phyloP scores from a whole-genome alignment of 2,797 vertebrate species.

The Psittacula derbiana region DNA sequence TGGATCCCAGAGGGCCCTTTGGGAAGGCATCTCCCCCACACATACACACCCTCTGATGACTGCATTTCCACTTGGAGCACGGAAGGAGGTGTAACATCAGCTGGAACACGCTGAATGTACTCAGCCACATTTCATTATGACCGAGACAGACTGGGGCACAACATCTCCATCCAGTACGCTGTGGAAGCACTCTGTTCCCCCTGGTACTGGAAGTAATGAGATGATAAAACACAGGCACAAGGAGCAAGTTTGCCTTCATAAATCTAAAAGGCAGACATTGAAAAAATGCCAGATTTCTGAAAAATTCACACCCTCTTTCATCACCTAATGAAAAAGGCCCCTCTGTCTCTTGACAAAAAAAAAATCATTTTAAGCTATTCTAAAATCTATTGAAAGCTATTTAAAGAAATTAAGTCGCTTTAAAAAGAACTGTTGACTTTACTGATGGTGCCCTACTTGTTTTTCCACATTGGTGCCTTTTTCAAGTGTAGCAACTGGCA shows the following conservation, averaged over 20 bases:
- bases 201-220: not conserved
- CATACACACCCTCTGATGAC: conserved; percentile 27
- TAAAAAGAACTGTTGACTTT: conserved; percentile 36
- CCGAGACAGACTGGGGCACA: not conserved
- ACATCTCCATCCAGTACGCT: not conserved
- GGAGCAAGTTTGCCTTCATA: conserved; percentile 2
- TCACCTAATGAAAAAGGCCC: not conserved
- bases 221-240: conserved; percentile 30
- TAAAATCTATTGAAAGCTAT: conserved; percentile 12
- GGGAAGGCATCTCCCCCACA: not conserved
- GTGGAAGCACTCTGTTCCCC: conserved; percentile 3
- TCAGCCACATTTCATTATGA: conserved; percentile 17
- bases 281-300: conserved; percentile 20
- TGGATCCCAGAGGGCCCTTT: not conserved
- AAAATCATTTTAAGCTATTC: not conserved
- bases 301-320: conserved; percentile 13
- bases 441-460: not conserved
- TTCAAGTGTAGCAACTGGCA: not conserved
- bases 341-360: not conserved
- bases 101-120: conserved; percentile 12
- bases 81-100: not conserved
- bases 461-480: conserved; percentile 22
- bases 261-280: conserved; percentile 22
- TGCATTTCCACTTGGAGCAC: conserved; percentile 27
- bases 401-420: conserved; percentile 33